Evolutionary conservation across 2,888 invertebrate genomes (phyloP), one percentile per base, ranked within the genome.

Genomic region (Leucophenga montana): DNA sequence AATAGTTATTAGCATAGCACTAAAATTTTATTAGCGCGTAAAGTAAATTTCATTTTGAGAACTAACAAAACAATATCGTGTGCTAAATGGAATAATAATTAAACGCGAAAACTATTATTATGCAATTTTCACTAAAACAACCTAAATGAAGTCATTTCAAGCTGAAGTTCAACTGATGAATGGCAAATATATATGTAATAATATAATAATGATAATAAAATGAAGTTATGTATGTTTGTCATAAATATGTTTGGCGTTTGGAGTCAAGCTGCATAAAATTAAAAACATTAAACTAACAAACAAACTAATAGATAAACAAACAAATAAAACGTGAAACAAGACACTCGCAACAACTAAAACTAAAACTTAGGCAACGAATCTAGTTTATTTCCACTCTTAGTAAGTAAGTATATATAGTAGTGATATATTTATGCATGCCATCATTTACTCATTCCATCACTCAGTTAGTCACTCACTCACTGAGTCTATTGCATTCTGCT

Each of bases 321-420:
- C 68, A 66, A 67, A 69, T 33, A 22, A 18, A 59, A 18, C 16
- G 27, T 16, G n/a, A 27, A 14, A 57, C 27, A 57, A 56, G 14
- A n/a, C 31, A 57, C 27, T 3, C 16, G 20, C 20, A 48, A 66
- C 14, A 71, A 56, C 61, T 16, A 67, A 76, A 75, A 80, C 82
- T 76, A 82, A 84, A 84, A 83, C 83, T 82, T 80, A 76, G 73
- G 78, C 74, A 77, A 82, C 80, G 74, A 84, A 84, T 82, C 73
- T 75, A 68, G 64, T 61, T 61, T 53, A 20, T 20, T 71, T 54
- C 5, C 50, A 13, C 50, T n/a, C 16, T 39, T 16, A 20, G 33
- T 16, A 50, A 11, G 14, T n/a, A n/a, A n/a, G 18, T n/a, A 1
- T 50, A 13, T 50, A 11, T n/a, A n/a, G n/a, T n/a, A n/a, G n/a